Evolutionary conservation across 2,797 vertebrate species (phyloP).

Genomic region (Sebastes diploproa): DNA sequence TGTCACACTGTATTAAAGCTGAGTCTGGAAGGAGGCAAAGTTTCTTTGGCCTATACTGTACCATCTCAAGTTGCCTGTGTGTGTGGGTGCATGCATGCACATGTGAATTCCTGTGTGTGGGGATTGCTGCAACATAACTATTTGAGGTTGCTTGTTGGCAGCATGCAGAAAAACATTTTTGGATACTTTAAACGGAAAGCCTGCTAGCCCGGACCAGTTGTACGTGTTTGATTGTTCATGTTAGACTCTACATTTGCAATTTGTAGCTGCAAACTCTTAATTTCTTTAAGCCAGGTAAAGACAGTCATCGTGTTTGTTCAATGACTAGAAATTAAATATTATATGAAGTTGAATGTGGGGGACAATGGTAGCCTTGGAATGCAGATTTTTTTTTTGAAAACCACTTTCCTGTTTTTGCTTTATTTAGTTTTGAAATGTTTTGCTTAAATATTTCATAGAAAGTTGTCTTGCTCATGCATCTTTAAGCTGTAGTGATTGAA

Average conservation of each 20-base stretch:
- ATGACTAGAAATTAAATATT: neutral
- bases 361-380: neutral
- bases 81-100: neutral
- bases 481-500: neutral
- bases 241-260: neutral
- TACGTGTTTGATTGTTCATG: neutral
- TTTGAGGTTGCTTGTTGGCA: slow-evolving; percentile 8
- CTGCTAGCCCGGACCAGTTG: neutral
- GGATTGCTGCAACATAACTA: neutral
- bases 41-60: slow-evolving; percentile 20
- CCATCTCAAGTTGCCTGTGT: neutral
- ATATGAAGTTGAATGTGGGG: neutral
- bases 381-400: neutral
- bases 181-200: neutral
- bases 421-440: neutral
- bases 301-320: neutral
- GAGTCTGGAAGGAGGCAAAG: slow-evolving; percentile 11
- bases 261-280: neutral
- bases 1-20: slow-evolving; percentile 46
- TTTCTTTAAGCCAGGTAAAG: neutral
- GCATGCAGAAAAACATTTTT: neutral
- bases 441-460: neutral
- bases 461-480: neutral
- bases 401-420: neutral
- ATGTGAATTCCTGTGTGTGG: neutral